Conservation (phyloP, 2,113 vertebrate genomes). For the Semnopithecus entellus region DNA sequence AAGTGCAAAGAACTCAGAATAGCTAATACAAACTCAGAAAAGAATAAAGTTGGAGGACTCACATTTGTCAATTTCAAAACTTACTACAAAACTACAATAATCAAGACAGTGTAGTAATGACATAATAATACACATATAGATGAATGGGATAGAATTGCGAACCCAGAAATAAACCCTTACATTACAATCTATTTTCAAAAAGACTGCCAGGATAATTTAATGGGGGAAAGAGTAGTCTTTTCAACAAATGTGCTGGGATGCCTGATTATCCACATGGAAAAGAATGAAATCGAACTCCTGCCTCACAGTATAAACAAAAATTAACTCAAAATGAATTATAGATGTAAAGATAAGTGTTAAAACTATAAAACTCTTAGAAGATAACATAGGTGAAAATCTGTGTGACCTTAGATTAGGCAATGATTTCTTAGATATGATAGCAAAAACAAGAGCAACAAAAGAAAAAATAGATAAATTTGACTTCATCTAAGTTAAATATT, state of each 20-base stretch:
- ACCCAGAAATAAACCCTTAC: background rate
- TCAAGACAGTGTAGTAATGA: background rate
- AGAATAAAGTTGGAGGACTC: background rate
- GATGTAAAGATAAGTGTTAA: background rate
- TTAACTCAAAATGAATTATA: background rate
- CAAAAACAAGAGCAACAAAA: background rate
- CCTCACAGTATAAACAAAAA: background rate
- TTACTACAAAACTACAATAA: background rate
- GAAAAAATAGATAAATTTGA: background rate
- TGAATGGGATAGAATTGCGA: background rate
- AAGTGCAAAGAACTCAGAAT: background rate
- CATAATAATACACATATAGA: background rate
- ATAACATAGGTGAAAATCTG: background rate
- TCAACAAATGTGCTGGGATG: background rate
- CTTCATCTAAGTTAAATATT: background rate
- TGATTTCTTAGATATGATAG: background rate
- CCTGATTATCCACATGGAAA: background rate
- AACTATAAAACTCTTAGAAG: background rate
- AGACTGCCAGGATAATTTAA: background rate
- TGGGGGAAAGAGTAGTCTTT: background rate
- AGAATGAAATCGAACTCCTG: background rate
- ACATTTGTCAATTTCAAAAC: background rate
- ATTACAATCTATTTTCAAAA: background rate
- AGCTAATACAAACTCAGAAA: background rate
- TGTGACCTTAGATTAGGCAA: background rate